A percentile compares a stretch with the other conserved stretches of the same genome.
Evolutionary conservation across 2,888 invertebrate genomes (phyloP).

Genomic region (Cosmia trapezina): DNA sequence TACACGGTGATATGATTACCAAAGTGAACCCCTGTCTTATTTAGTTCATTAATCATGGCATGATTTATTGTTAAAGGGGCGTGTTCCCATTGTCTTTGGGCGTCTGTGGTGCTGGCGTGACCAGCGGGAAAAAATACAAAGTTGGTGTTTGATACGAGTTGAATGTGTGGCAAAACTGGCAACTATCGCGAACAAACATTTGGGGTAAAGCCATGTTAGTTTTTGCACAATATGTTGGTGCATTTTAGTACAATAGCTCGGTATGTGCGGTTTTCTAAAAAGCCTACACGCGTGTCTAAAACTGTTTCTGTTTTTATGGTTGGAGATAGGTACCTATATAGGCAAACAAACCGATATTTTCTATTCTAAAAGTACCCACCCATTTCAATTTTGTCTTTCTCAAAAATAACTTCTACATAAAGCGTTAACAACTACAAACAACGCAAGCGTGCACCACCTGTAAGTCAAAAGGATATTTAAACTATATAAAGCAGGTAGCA

Average conservation of each 20-base stretch:
- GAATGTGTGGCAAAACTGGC: conserved; percentile 48
- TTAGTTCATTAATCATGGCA: conserved; percentile 84
- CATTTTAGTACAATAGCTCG: conserved; percentile 38
- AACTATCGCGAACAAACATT: conserved; percentile 54
- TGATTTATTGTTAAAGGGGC: conserved; percentile 84
- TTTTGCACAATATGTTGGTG: conserved; percentile 31
- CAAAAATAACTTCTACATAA: neutral
- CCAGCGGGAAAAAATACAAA: conserved; percentile 56
- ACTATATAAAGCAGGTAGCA: conserved; percentile 27
- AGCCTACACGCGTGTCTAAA: conserved; percentile 20
- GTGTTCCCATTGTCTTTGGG: conserved; percentile 71
- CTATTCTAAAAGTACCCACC: too few relatives aligned
- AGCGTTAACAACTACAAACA: neutral
- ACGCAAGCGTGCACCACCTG: neutral
- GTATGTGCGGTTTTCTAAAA: conserved; percentile 22
- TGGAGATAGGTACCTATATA: conserved; percentile 19
- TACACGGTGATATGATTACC: conserved; percentile 70
- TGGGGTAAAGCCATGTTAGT: conserved; percentile 25
- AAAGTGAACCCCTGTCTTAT: conserved; percentile 72
- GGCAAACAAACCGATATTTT: neutral
- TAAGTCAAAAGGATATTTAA: conserved; percentile 14
- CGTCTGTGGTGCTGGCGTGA: conserved; percentile 55
- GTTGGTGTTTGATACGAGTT: conserved; percentile 48
- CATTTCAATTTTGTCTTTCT: too few relatives aligned
- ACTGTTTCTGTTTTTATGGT: conserved; percentile 18